phyloP scores from a whole-genome alignment of 2,113 vertebrate genomes.

The Scophthalmus maximus region DNA sequence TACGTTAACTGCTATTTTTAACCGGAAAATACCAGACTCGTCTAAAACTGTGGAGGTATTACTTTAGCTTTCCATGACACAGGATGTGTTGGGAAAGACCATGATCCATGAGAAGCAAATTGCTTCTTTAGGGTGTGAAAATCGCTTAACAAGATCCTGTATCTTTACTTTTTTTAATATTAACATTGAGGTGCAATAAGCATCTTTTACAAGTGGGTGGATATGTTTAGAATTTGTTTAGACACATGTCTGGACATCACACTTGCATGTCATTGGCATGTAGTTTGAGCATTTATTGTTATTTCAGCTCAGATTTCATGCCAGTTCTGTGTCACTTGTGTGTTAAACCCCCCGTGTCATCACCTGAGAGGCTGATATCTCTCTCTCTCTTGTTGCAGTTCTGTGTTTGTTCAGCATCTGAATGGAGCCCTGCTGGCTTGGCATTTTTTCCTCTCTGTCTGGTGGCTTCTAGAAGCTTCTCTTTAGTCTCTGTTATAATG shows the following conservation, averaged over 20 bases:
- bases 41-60: conserved; percentile 23
- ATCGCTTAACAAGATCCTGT: conserved; percentile 25
- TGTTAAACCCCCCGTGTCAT: conserved; percentile 45
- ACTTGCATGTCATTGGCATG: not conserved
- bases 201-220: not conserved
- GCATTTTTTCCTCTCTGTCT: conserved; percentile 70
- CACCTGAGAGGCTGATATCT: conserved; percentile 53
- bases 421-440: conserved; percentile 75
- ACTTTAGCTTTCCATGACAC: conserved; percentile 28
- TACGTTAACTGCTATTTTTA: conserved; percentile 40
- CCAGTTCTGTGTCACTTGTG: not conserved
- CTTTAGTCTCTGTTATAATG: conserved; percentile 63
- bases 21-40: conserved; percentile 16
- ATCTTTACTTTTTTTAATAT: conserved; percentile 10
- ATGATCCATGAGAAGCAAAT: conserved; percentile 3
- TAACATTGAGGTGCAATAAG: conserved; percentile 7
- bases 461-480: conserved; percentile 73
- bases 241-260: not conserved
- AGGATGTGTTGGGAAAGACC: conserved; percentile 54
- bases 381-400: conserved; percentile 64
- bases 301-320: conserved; percentile 22
- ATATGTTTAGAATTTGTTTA: not conserved
- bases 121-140: conserved; percentile 24
- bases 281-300: not conserved
- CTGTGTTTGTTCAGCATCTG: conserved; percentile 68